Conservation (phyloP, 1,140 invertebrate genomes). For the Cotesia chilonis region DNA sequence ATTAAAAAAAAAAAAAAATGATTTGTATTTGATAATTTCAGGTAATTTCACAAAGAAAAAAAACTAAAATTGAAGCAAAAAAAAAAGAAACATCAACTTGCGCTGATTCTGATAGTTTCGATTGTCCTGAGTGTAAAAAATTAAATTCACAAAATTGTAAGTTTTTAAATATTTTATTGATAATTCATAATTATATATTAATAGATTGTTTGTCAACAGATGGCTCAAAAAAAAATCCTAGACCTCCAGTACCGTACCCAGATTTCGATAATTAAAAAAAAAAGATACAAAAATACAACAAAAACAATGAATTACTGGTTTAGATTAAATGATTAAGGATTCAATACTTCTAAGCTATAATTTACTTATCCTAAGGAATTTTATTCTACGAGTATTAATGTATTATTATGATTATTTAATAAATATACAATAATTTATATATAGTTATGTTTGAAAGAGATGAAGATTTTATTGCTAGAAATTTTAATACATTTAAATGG, state of each 20-base stretch:
- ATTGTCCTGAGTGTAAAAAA: no score
- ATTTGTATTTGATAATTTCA: no score
- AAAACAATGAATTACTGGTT: neutral
- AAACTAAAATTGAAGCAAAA: no score
- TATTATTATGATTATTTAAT: neutral
- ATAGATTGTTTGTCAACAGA: slow-evolving; percentile 33
- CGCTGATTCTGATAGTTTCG: neutral
- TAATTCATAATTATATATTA: neutral
- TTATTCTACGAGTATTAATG: neutral
- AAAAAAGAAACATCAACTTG: neutral
- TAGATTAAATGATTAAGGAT: slow-evolving; percentile 2
- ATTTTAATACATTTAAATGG: no score
- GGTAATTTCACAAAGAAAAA: no score
- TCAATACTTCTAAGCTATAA: neutral
- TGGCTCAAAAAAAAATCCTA: slow-evolving; percentile 40
- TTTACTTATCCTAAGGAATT: no score
- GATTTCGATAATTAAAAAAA: slow-evolving; percentile 47
- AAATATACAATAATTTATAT: neutral
- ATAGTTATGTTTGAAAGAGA: neutral
- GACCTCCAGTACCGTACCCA: slow-evolving; percentile 48
- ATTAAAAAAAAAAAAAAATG: no score
- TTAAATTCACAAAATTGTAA: neutral
- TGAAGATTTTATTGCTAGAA: neutral
- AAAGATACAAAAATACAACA: neutral
- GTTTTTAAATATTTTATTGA: neutral